A percentile compares a stretch with the other conserved stretches of the same genome.
These are phyloP conservation scores for Microctenopoma stevenorrisi DNA, from an alignment of 2,797 vertebrate species.

Conservation along the genomic window DNA sequence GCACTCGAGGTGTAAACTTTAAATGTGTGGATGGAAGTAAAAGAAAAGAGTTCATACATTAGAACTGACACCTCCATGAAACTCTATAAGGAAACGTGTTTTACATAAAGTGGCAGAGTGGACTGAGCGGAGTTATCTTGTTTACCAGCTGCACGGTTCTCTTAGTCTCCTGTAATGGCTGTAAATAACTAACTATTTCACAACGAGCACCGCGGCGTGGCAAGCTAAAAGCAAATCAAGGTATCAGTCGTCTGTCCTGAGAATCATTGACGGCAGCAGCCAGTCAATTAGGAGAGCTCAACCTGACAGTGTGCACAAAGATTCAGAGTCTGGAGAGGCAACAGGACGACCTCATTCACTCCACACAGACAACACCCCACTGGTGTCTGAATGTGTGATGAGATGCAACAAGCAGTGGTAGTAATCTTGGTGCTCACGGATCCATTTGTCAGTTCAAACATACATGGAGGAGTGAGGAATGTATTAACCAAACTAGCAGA, in stretches of 20 bases:
- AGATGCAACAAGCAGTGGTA: not conserved
- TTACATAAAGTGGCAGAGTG: not conserved
- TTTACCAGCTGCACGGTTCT: too few species aligned
- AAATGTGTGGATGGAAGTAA: not conserved
- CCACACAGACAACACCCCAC: not conserved
- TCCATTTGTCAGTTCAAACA: conserved; percentile 2
- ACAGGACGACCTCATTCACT: conserved; percentile 4
- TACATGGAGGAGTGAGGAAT: not conserved
- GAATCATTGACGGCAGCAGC: conserved; percentile 13
- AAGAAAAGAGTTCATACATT: not conserved
- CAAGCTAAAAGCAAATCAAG: not conserved
- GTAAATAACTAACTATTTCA: conserved; percentile 24
- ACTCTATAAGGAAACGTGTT: not conserved
- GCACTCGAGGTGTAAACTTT: not conserved
- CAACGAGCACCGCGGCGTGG: not conserved
- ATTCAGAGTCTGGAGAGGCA: not conserved
- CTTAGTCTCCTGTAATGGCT: conserved; percentile 3
- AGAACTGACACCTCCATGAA: not conserved
- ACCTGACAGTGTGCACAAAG: conserved; percentile 10
- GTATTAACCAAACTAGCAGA: not conserved
- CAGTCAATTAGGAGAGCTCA: conserved; percentile 10
- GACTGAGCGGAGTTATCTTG: not conserved
- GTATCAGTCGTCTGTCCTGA: not conserved
- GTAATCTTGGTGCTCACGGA: not conserved
- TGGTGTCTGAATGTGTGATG: conserved; percentile 18